phyloP scores from a whole-genome alignment of 2,113 vertebrate species.

The Promerops cafer region DNA sequence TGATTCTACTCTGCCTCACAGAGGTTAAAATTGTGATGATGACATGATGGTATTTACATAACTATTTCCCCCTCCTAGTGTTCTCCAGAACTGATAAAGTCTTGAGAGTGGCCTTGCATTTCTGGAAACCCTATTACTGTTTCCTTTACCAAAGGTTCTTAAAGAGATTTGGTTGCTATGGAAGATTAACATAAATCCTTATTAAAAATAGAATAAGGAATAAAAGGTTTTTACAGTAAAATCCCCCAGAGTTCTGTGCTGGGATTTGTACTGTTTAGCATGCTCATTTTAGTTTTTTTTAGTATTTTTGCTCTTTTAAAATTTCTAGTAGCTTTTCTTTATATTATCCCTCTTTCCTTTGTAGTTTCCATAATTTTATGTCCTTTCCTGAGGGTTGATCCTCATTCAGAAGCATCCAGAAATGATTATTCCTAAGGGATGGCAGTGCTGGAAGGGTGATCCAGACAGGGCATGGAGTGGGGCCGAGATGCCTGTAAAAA shows the following conservation, averaged over 20 bases:
- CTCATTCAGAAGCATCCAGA: background rate
- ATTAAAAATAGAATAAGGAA: constrained; percentile 17
- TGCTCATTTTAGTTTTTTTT: background rate
- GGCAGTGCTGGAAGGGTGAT: background rate
- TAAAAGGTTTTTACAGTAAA: background rate
- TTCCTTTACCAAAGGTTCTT: background rate
- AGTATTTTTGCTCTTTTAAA: background rate
- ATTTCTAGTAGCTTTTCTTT: background rate
- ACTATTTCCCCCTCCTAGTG: background rate
- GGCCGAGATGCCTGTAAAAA: background rate
- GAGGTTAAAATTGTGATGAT: background rate
- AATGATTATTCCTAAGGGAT: background rate
- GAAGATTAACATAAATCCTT: constrained; percentile 17
- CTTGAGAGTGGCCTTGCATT: background rate
- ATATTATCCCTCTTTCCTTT: background rate
- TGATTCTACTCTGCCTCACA: background rate
- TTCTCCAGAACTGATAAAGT: background rate
- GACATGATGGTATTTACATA: background rate
- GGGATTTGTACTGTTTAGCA: background rate
- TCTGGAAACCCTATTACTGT: background rate
- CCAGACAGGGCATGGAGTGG: background rate
- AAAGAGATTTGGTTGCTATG: constrained; percentile 8
- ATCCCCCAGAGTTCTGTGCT: background rate
- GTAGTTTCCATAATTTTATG: background rate
- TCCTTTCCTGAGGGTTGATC: background rate